Conservation (phyloP, 2,888 invertebrate genomes). For the Stenchaetothrips biformis region DNA sequence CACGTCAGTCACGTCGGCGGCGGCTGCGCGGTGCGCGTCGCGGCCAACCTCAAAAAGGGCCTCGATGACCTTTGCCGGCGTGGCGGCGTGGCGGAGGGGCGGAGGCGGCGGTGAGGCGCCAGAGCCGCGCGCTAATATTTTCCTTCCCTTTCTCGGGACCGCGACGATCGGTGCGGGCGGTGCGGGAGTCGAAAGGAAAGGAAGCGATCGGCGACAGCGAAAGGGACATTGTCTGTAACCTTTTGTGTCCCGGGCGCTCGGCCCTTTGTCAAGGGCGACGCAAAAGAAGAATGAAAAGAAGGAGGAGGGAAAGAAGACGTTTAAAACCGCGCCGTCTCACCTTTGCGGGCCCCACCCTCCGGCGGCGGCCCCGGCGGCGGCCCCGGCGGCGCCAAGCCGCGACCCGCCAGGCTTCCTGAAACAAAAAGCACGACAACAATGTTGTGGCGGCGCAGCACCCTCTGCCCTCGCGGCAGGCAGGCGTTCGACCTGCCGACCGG, state of each 20-base stretch:
- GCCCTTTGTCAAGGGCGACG: neutral
- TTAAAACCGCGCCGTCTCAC: neutral
- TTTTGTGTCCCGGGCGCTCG: no score
- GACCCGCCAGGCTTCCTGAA: neutral
- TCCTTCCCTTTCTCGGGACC: neutral
- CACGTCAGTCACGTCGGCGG: no score
- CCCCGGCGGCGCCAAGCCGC: neutral
- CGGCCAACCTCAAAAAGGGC: conserved; percentile 14
- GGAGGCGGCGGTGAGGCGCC: neutral
- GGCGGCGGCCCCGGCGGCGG: neutral
- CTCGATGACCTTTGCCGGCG: neutral
- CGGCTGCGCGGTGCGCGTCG: no score
- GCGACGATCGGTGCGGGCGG: neutral
- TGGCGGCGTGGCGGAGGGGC: neutral
- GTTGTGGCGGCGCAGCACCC: neutral
- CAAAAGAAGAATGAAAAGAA: neutral
- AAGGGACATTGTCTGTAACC: no score
- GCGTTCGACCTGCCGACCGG: neutral
- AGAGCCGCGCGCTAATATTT: neutral
- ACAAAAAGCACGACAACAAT: neutral
- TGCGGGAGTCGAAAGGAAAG: neutral
- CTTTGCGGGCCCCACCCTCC: neutral
- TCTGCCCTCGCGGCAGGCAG: neutral
- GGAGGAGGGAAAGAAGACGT: neutral
- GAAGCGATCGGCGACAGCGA: no score